These are phyloP conservation scores for Scomber colias DNA, from an alignment of 2,113 vertebrate genomes.

Conservation along the genomic window DNA sequence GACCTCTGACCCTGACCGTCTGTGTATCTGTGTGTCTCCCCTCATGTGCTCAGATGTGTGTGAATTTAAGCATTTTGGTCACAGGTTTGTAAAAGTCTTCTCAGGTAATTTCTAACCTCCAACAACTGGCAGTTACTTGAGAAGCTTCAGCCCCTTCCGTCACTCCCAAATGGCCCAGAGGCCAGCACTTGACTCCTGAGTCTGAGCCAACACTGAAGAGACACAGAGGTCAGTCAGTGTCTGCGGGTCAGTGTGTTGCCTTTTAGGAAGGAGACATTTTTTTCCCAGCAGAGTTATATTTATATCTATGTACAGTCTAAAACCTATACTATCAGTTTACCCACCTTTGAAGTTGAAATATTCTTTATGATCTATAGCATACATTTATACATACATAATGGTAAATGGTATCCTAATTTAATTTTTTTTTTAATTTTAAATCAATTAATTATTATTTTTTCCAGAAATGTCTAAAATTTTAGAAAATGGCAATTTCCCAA, in stretches of 20 bases:
- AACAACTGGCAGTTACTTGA: slow-evolving; percentile 42
- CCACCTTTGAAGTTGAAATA: too few relatives aligned
- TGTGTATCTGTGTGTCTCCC: slow-evolving; percentile 30
- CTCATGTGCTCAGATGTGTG: slow-evolving; percentile 57
- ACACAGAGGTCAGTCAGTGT: slow-evolving; percentile 28
- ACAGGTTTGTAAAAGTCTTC: slow-evolving; percentile 22
- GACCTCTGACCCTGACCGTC: slow-evolving; percentile 69
- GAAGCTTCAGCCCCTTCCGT: slow-evolving; percentile 13
- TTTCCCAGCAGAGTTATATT: neutral
- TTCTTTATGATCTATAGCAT: too few relatives aligned
- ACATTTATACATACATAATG: too few relatives aligned
- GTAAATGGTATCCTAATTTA: too few relatives aligned
- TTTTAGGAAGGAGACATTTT: neutral
- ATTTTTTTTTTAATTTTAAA: too few relatives aligned
- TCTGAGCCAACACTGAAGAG: slow-evolving; percentile 2
- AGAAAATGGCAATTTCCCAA: too few relatives aligned
- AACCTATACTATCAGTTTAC: neutral
- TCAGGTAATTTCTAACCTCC: slow-evolving; percentile 29
- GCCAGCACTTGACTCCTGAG: slow-evolving; percentile 15
- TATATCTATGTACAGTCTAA: neutral
- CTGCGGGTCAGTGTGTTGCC: slow-evolving; percentile 13
- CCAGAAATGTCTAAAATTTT: too few relatives aligned
- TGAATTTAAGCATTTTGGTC: slow-evolving; percentile 34
- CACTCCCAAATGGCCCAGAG: slow-evolving; percentile 46
- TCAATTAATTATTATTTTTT: too few relatives aligned